Conservation (phyloP, 2,888 invertebrate genomes). For the Hipparchia semele region DNA sequence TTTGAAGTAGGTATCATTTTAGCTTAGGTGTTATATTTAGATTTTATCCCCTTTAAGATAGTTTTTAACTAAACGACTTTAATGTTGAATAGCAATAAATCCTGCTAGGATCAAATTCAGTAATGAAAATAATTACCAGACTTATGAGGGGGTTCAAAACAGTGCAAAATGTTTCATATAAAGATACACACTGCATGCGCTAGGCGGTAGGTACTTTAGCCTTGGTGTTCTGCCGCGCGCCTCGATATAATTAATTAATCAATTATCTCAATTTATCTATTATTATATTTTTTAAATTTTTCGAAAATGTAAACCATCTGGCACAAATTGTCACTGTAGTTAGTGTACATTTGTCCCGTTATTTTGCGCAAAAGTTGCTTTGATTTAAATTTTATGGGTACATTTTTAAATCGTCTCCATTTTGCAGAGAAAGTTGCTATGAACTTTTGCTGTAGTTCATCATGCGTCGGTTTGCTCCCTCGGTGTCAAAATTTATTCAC, state of each 20-base stretch:
- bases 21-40: background rate
- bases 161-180: no score
- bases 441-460: slow-evolving; percentile 38
- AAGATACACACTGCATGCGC: no score
- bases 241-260: no score
- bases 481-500: slow-evolving; percentile 37
- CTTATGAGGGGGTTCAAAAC: no score
- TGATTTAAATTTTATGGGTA: slow-evolving; percentile 25
- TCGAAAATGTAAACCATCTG: background rate
- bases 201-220: no score
- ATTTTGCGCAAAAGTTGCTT: slow-evolving; percentile 11
- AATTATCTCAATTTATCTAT: no score
- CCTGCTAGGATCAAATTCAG: no score
- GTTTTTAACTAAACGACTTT: no score
- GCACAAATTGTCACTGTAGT: background rate
- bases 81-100: no score
- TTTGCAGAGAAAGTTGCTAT: slow-evolving; percentile 29
- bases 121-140: no score
- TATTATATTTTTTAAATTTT: background rate
- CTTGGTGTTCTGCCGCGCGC: no score
- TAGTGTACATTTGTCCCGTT: background rate
- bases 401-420: slow-evolving; percentile 32
- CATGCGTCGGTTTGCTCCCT: slow-evolving; percentile 35
- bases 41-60: background rate
- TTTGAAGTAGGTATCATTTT: background rate